Evolutionary conservation across 2,888 invertebrate species (phyloP).

Genomic region (Ormyrus thymus): DNA sequence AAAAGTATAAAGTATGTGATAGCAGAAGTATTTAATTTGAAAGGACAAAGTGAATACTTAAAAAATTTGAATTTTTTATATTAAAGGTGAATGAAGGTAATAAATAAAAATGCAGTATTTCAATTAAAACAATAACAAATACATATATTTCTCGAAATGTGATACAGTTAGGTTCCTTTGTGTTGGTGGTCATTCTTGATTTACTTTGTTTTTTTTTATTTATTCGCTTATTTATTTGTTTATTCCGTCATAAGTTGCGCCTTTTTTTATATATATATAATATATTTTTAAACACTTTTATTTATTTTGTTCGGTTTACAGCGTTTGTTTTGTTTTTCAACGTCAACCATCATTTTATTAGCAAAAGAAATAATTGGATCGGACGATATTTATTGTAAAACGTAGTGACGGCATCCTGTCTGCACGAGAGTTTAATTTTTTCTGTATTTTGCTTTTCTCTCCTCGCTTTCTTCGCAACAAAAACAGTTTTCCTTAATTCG

Average conservation of each 20-base stretch:
- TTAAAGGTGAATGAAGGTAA: conserved; percentile 1
- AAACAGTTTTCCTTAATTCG: conserved; percentile 44
- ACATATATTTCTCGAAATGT: conserved; percentile 75
- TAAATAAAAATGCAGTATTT: conserved; percentile 58
- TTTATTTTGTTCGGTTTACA: conserved; percentile 28
- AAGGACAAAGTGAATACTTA: too few relatives aligned
- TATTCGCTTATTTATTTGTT: conserved; percentile 56
- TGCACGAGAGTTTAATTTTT: conserved; percentile 43
- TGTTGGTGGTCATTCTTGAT: conserved; percentile 68
- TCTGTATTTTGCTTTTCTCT: conserved; percentile 39
- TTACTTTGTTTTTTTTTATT: conserved; percentile 60
- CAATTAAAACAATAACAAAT: conserved; percentile 76
- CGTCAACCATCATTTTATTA: conserved; percentile 21
- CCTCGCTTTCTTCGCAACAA: conserved; percentile 50
- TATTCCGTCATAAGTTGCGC: conserved; percentile 51
- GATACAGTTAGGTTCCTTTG: conserved; percentile 71
- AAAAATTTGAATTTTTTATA: background rate
- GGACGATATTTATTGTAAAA: conserved; percentile 55
- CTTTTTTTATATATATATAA: conserved; percentile 29
- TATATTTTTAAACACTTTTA: conserved; percentile 26
- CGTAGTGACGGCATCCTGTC: conserved; percentile 57
- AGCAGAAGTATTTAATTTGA: too few relatives aligned
- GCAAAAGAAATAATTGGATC: conserved; percentile 56
- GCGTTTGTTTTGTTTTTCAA: conserved; percentile 15
- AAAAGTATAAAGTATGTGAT: too few relatives aligned